phyloP scores from a whole-genome alignment of 30 jellyfish, hydroid and myxozoan genomes.

The Aurelia aurita complex sp. Pacific region DNA sequence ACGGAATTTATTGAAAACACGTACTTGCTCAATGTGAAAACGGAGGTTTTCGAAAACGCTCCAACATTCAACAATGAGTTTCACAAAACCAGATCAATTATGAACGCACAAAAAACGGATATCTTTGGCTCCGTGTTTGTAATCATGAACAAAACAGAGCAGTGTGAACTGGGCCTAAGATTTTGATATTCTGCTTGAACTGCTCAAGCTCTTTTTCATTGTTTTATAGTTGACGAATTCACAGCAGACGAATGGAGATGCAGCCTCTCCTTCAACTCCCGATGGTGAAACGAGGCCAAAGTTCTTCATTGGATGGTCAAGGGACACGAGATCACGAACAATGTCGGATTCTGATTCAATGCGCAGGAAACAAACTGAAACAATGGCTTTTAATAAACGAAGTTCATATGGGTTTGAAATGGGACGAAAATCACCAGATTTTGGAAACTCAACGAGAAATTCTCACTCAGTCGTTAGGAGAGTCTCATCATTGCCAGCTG shows the following conservation, averaged over 20 bases:
- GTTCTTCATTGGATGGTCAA: conserved; percentile 10
- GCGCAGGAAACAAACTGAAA: conserved; percentile 19
- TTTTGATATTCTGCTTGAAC: too few species aligned
- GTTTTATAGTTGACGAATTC: too few species aligned
- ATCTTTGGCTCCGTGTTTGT: too few species aligned
- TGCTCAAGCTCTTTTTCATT: too few species aligned
- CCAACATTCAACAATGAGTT: too few species aligned
- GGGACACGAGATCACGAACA: conserved; percentile 25
- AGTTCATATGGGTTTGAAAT: conserved; percentile 20
- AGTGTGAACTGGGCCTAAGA: too few species aligned
- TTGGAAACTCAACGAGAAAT: not conserved
- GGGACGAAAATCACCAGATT: not conserved
- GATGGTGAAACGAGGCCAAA: conserved; percentile 11
- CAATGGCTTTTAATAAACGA: not conserved
- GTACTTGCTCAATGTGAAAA: too few species aligned
- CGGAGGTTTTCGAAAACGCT: too few species aligned
- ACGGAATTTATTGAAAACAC: too few species aligned
- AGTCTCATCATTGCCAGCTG: conserved; percentile 48
- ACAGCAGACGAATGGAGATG: conserved; percentile 13
- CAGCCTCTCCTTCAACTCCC: conserved; percentile 17
- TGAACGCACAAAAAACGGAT: too few species aligned
- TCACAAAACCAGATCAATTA: too few species aligned
- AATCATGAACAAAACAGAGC: too few species aligned
- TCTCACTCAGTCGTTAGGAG: conserved; percentile 23
- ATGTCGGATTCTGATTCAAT: conserved; percentile 45